A percentile compares a stretch with the other conserved stretches of the same genome.
These are phyloP conservation scores for Carcinoscorpius rotundicauda DNA, from an alignment of 1,140 invertebrate genomes.

Conservation along the genomic window DNA sequence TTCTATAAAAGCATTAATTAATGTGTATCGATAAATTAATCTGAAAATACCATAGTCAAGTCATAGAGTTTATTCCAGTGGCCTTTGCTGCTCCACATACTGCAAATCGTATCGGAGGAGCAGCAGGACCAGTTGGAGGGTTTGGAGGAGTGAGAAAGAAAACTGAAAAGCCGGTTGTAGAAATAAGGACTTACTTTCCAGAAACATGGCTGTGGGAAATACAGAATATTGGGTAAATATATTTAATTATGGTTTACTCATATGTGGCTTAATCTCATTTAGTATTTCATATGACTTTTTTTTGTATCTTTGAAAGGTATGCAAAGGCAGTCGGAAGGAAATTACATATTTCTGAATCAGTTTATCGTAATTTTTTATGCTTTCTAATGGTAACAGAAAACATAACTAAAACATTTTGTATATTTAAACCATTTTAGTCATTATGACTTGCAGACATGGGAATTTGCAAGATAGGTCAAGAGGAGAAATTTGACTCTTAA, in stretches of 20 bases:
- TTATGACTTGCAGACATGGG: too few species aligned
- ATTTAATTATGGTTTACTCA: not conserved
- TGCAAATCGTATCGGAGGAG: conserved; percentile 15
- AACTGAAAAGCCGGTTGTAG: conserved; percentile 15
- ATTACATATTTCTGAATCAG: not conserved
- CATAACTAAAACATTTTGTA: too few species aligned
- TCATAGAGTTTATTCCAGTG: conserved; percentile 12
- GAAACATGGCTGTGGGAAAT: conserved; percentile 57
- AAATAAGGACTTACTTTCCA: conserved; percentile 46
- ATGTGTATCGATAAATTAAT: not conserved
- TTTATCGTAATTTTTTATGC: too few species aligned
- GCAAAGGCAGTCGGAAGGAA: conserved; percentile 2
- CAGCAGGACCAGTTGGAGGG: not conserved
- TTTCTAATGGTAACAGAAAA: too few species aligned
- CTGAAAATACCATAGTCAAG: conserved; percentile 7
- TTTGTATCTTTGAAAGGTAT: conserved; percentile 7
- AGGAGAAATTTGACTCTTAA: too few species aligned
- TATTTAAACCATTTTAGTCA: too few species aligned
- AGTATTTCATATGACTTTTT: not conserved
- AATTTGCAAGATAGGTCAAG: too few species aligned
- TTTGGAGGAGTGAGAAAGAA: conserved; percentile 12
- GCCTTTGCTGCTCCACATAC: conserved; percentile 10
- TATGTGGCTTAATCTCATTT: not conserved
- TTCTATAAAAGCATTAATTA: not conserved
- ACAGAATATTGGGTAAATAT: conserved; percentile 38